Evolutionary conservation across 2,797 vertebrate genomes (phyloP).

Genomic region (Botia almorhae): DNA sequence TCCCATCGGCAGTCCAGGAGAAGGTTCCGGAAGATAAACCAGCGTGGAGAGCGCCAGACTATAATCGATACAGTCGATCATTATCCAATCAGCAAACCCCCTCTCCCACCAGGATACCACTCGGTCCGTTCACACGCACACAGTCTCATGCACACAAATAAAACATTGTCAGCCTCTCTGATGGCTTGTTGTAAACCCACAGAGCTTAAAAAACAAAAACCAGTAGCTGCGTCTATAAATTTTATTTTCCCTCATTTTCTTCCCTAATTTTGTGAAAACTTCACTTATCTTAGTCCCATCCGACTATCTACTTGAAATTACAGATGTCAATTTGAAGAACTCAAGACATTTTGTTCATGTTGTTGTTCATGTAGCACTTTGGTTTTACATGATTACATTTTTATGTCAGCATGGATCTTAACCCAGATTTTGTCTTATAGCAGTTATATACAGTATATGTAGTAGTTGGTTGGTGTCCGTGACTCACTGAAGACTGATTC

Average conservation of each 20-base stretch:
- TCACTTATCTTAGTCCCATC: not conserved
- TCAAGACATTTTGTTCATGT: not conserved
- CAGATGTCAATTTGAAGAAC: not conserved
- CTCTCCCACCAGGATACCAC: conserved; percentile 84
- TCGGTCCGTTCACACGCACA: conserved; percentile 69
- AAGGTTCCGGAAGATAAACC: conserved; percentile 88
- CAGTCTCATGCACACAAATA: not conserved
- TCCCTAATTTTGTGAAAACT: no score
- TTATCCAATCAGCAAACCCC: conserved; percentile 84
- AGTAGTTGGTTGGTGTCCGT: no score
- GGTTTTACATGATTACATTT: not conserved
- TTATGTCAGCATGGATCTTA: not conserved
- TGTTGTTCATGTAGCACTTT: not conserved
- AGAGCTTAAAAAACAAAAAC: not conserved
- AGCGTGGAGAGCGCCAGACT: conserved; percentile 87
- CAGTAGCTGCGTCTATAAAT: not conserved
- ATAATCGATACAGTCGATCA: conserved; percentile 88
- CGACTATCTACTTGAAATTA: not conserved
- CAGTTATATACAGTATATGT: no score
- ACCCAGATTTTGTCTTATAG: no score
- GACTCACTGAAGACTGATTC: no score
- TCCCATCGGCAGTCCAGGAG: conserved; percentile 87
- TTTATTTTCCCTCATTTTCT: not conserved
- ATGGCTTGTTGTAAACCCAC: not conserved
- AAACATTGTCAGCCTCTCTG: not conserved